Evolutionary conservation across 2,797 vertebrate species (phyloP), one percentile per base, ranked within the genome.

Genomic region (Urophycis tenuis): DNA sequence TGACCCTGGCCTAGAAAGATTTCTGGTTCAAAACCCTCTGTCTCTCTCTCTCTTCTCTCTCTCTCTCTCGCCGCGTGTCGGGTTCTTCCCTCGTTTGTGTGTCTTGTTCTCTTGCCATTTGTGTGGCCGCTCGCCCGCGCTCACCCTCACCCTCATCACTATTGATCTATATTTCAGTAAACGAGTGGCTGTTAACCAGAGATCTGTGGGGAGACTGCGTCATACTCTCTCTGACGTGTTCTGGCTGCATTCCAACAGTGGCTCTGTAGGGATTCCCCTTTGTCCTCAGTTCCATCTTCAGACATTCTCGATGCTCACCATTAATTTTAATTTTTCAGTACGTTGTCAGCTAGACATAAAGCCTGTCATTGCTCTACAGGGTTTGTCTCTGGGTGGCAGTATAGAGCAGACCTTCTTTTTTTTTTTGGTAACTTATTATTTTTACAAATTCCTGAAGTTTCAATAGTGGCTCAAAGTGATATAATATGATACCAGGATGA

Each of bases 1-100:
- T 85, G 90, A 87, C 90, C 88, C 82, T 88, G 90, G 80, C 89
- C 89, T 89, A 89, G 85, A 91, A 90, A 90, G 60, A 84, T 77
- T 79, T 89, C 82, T 60, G 78, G 10, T 86, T 90, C 85, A 87
- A 78, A 39, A 64, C 67, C 60, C 67, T 35, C 36, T 41, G 22
- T 78, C 22, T 41, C 30, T 72, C 11, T 84, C 17, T 4, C 41
- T 53, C 19, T 17, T 3, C 6, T 5, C 60, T 67, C 25, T 25
- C 73, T 75, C 75, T 73, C 35, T 39, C 36, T 73, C n/a, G n/a
- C 8, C 14, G 15, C 17, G 29, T 73, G 3, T 5, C 36, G 7
- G 53, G 25, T 41, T 29, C 30, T 12, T 29, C 11, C 22, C 60
- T 53, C 34, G 49, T 29, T 70, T 25, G 3, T 41, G 11, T 70